Base-by-base conservation (phyloP, 2,113 vertebrate species). In the Pachyramphus minor region DNA sequence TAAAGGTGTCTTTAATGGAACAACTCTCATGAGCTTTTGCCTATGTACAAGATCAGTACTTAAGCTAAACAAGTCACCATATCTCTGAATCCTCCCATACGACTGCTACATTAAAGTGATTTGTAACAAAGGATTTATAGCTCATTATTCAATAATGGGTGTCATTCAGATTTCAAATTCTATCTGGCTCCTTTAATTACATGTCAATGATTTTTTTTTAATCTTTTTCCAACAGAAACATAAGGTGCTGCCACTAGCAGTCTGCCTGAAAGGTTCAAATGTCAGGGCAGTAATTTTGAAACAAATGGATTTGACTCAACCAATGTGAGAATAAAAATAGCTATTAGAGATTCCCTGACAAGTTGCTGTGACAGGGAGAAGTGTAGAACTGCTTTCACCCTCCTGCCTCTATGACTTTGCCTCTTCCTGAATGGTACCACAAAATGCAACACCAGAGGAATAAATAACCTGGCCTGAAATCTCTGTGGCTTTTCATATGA, bases 81-180 rank as follows among this genome's bases (percentile, higher is more conserved):
- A 55, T 62, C 72, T 81, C 69, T 78, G 52, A 92, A 55, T 56
- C 84, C 35, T 87, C 64, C 50, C 44, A 45, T 44, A 37, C 27
- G 35, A 64, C 37, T 52, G 66, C 68, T 37, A 39, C 35, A 39
- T 79, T 91, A 15, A 77, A 85, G 64, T 42, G n/a, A 80, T 69
- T 73, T 73, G 47, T 53, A 93, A 91, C 74, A 90, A 87, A 93
- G 55, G 62, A 90, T 87, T 59, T 85, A 42, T 90, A 93, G 39
- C 55, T 94, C 55, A 86, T 88, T 93, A 90, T 92, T 96, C 84
- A 91, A 71, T 93, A 91, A 89, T 37, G 42, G 25, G 25, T 89
- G 91, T 79, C 24, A 12, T 86, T 96, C 85, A 47, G 82, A 88
- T 87, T 93, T 95, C 78, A 79, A n/a, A 77, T 88, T 91, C 59